Percentiles rank a stretch among this genome's conserved stretches.
Evolutionary conservation across 2,113 vertebrate species (phyloP).

Genomic region (Excalfactoria chinensis): DNA sequence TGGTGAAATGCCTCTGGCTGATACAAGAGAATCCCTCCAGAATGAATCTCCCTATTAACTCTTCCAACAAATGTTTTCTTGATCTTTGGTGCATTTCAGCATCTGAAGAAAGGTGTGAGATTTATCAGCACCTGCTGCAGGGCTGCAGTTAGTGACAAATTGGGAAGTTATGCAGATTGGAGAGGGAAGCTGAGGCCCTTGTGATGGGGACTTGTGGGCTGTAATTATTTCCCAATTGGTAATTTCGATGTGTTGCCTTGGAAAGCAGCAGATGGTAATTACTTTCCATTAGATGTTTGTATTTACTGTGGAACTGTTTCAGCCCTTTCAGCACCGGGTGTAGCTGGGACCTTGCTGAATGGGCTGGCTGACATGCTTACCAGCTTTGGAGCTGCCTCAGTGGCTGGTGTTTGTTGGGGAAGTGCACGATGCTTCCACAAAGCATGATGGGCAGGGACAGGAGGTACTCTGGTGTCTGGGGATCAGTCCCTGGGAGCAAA

Average conservation of each 20-base stretch:
- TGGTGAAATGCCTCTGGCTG: neutral
- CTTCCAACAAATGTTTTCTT: neutral
- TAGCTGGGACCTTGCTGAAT: neutral
- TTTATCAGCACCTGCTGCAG: neutral
- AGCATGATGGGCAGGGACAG: neutral
- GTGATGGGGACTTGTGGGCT: constrained; percentile 17
- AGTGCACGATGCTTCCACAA: neutral
- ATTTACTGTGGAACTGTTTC: constrained; percentile 27
- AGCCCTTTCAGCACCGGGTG: neutral
- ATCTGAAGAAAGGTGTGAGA: neutral
- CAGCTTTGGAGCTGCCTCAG: accelerated
- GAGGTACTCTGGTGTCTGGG: neutral
- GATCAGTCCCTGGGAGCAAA: neutral
- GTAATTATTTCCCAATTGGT: constrained; percentile 57
- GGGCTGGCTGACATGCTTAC: neutral
- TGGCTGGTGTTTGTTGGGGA: neutral
- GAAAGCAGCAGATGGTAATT: constrained; percentile 51
- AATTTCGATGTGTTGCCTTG: constrained; percentile 12
- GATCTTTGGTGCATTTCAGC: neutral
- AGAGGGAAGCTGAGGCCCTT: neutral
- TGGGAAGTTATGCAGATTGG: neutral
- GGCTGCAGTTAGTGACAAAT: neutral
- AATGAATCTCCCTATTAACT: neutral
- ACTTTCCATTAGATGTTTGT: constrained; percentile 23
- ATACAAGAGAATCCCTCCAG: neutral